phyloP scores from a whole-genome alignment of 2,888 invertebrate genomes.

The Siphonodentalium dalli region DNA sequence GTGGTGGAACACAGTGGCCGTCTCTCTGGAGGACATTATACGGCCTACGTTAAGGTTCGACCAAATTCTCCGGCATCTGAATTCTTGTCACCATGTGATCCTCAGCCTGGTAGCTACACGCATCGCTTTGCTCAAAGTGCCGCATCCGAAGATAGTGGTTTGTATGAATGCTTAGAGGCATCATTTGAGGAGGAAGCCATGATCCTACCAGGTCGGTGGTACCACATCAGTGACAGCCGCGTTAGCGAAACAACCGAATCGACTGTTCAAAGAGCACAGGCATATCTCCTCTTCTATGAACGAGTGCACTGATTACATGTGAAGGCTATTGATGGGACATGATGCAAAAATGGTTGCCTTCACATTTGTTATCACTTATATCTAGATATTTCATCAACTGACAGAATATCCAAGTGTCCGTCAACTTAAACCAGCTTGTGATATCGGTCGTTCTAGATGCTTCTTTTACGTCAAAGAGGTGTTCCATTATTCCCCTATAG shows the following conservation, averaged over 20 bases:
- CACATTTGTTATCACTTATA: no score
- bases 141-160: conserved; percentile 24
- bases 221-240: conserved; percentile 88
- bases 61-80: conserved; percentile 43
- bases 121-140: conserved; percentile 35
- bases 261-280: conserved; percentile 83
- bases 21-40: conserved; percentile 89
- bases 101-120: conserved; percentile 40
- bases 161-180: conserved; percentile 31
- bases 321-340: no score
- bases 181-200: conserved; percentile 38
- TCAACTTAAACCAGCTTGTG: no score
- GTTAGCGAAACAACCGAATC: conserved; percentile 81
- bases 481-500: no score
- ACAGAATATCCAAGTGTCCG: no score
- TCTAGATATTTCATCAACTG: no score
- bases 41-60: conserved; percentile 89
- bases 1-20: conserved; percentile 94
- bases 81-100: conserved; percentile 40
- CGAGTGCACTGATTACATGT: conserved; percentile 74
- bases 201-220: conserved; percentile 80
- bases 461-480: no score
- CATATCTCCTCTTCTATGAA: conserved; percentile 96
- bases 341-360: no score
- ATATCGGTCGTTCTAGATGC: no score